Evolutionary conservation across 1,140 invertebrate genomes (phyloP).

Genomic region (Pollicipes pollicipes): DNA sequence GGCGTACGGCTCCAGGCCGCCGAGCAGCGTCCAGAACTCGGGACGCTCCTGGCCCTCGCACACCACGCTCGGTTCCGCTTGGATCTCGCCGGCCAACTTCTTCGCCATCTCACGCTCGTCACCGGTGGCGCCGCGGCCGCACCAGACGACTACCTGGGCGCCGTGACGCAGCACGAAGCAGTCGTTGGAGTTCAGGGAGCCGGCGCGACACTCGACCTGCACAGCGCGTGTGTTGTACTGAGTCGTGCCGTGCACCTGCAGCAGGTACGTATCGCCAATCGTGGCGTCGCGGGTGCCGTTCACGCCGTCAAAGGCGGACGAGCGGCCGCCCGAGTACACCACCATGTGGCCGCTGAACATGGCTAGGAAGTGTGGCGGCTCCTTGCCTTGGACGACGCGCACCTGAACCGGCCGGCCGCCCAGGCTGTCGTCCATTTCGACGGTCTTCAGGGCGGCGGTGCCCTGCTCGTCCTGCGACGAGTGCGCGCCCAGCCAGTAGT

Average conservation of each 20-base stretch:
- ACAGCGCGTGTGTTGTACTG: conserved; percentile 30
- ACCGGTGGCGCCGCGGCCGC: conserved; percentile 44
- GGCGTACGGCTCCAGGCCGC: conserved; percentile 36
- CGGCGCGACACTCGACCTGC: conserved; percentile 42
- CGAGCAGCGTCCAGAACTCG: conserved; percentile 40
- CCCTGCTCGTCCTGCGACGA: conserved; percentile 45
- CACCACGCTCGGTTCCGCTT: conserved; percentile 21
- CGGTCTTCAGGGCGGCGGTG: conserved; percentile 40
- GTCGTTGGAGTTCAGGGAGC: conserved; percentile 59
- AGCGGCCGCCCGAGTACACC: conserved; percentile 38
- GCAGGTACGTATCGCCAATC: conserved; percentile 38
- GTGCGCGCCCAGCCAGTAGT: conserved; percentile 50
- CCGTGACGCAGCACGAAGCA: conserved; percentile 55
- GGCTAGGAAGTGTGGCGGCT: conserved; percentile 74
- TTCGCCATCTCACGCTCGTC: conserved; percentile 46
- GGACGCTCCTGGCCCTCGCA: conserved; percentile 39
- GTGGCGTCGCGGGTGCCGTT: neutral
- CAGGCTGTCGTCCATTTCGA: conserved; percentile 43
- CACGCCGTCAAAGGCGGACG: conserved; percentile 22
- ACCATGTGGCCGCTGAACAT: conserved; percentile 73
- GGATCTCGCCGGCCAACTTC: conserved; percentile 24
- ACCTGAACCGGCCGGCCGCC: conserved; percentile 44
- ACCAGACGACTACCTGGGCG: conserved; percentile 36
- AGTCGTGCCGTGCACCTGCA: conserved; percentile 32
- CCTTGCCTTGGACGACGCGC: conserved; percentile 65